phyloP scores from a whole-genome alignment of 1,140 invertebrate genomes.

The Asbolus verrucosus region DNA sequence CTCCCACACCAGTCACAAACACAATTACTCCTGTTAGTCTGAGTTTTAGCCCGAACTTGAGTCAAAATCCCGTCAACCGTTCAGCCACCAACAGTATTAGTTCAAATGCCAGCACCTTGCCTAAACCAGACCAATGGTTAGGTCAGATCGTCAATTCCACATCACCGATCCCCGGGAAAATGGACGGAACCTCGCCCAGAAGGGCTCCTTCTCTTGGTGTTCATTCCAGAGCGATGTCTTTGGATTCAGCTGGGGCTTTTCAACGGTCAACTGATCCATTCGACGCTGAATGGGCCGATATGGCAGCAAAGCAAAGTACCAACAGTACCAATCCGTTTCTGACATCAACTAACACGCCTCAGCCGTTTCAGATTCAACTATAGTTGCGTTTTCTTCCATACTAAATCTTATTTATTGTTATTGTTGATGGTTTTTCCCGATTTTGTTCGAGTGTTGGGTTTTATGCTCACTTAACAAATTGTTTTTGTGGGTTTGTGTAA shows the following conservation, averaged over 20 bases:
- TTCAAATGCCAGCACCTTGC: constrained; percentile 66
- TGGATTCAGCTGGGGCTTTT: constrained; percentile 67
- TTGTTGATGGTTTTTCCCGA: constrained; percentile 3
- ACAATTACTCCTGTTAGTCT: constrained; percentile 62
- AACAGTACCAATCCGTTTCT: constrained; percentile 69
- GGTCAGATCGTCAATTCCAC: constrained; percentile 76
- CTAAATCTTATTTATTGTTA: constrained; percentile 16
- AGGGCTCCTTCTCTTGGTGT: constrained; percentile 68
- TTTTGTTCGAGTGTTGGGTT: constrained; percentile 4
- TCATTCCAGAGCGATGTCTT: constrained; percentile 73
- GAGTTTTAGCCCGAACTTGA: constrained; percentile 64
- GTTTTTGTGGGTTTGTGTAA: background rate
- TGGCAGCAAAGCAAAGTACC: constrained; percentile 58
- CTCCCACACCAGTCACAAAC: constrained; percentile 54
- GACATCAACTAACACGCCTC: constrained; percentile 68
- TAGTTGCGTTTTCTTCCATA: constrained; percentile 63
- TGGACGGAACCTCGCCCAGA: constrained; percentile 65
- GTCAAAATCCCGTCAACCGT: constrained; percentile 55
- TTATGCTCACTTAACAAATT: background rate
- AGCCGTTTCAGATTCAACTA: constrained; percentile 76
- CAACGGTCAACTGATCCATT: constrained; percentile 77
- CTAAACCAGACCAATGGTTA: constrained; percentile 83
- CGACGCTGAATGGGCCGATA: constrained; percentile 87
- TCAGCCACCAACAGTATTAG: constrained; percentile 51
- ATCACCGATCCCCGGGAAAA: constrained; percentile 60